These are phyloP conservation scores for Amphipyra berbera DNA, from an alignment of 2,888 invertebrate genomes.

Conservation along the genomic window DNA sequence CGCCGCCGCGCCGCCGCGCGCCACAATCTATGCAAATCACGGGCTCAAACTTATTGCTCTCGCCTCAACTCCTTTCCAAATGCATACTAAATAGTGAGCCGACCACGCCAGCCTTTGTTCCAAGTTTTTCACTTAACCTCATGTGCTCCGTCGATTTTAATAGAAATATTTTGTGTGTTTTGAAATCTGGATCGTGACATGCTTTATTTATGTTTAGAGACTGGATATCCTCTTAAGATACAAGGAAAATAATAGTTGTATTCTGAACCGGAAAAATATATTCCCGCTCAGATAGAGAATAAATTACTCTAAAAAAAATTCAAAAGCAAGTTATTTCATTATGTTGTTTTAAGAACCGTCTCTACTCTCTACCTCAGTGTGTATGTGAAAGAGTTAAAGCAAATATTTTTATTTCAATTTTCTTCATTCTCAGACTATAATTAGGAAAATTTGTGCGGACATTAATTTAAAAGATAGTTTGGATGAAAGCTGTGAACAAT, in stretches of 20 bases:
- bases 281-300: too few species aligned
- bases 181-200: conserved; percentile 30
- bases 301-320: too few species aligned
- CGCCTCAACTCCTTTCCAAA: conserved; percentile 89
- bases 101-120: conserved; percentile 82
- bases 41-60: conserved; percentile 88
- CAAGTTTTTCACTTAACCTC: conserved; percentile 80
- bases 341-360: too few species aligned
- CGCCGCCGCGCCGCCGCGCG: conserved; percentile 52
- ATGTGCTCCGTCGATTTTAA: conserved; percentile 68
- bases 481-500: conserved; percentile 49
- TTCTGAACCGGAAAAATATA: neutral
- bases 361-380: too few species aligned
- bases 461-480: conserved; percentile 46
- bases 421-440: conserved; percentile 46
- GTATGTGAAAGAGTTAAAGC: conserved; percentile 41
- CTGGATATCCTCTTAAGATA: neutral
- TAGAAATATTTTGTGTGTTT: conserved; percentile 64
- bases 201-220: conserved; percentile 28
- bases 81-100: conserved; percentile 87
- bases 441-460: conserved; percentile 47
- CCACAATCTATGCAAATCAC: conserved; percentile 89
- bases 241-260: too few species aligned
- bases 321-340: too few species aligned
- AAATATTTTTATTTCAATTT: conserved; percentile 48